phyloP scores from a whole-genome alignment of 2,797 vertebrate genomes.

The Anabacerthia variegaticeps region DNA sequence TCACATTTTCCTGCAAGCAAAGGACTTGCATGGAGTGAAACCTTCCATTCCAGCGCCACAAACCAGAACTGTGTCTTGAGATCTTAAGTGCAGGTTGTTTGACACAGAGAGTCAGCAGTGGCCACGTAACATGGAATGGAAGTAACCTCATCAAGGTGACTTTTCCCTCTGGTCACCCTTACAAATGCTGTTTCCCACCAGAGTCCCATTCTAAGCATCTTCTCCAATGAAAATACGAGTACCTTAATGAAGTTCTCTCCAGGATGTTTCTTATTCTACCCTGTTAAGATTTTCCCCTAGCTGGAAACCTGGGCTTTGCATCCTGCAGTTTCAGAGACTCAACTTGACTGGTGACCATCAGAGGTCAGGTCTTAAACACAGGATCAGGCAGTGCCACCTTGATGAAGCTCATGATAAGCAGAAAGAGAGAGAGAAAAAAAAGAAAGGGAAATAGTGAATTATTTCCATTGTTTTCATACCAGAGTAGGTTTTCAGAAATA shows the following conservation, averaged over 20 bases:
- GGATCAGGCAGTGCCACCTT: neutral
- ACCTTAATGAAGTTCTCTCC: neutral
- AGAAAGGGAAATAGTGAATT: neutral
- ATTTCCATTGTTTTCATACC: neutral
- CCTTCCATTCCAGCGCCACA: neutral
- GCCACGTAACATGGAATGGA: rapidly evolving
- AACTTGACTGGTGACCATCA: neutral
- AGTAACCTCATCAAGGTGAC: neutral
- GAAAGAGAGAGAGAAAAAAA: neutral
- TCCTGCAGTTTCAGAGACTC: neutral
- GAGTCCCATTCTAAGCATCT: neutral
- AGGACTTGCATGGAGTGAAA: neutral
- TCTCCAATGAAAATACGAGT: neutral
- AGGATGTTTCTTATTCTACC: neutral
- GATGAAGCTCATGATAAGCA: neutral
- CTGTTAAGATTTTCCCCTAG: neutral
- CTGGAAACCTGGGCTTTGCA: neutral
- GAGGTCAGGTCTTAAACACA: neutral
- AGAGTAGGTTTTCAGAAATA: neutral
- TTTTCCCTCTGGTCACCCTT: neutral
- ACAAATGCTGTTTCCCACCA: neutral
- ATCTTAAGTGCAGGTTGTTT: neutral
- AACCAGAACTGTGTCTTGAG: neutral
- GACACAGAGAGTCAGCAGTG: rapidly evolving
- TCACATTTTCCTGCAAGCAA: neutral